Evolutionary conservation across 2,113 vertebrate genomes (phyloP), one percentile per base, ranked within the genome.

Genomic region (Periophthalmus modestus): DNA sequence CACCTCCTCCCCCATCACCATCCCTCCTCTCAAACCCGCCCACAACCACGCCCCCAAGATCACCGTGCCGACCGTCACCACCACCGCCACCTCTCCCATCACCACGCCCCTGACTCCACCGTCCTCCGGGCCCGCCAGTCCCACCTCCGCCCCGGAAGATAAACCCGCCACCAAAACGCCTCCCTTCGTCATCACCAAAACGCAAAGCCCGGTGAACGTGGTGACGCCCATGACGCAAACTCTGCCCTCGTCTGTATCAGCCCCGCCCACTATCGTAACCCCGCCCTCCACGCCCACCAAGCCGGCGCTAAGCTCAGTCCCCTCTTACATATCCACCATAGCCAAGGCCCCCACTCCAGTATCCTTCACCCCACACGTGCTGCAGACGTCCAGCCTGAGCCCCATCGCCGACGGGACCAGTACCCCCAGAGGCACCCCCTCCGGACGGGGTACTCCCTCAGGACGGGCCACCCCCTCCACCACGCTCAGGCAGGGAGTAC

Each of bases 401-500:
- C 92, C 92, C 34, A 79, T 94, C 0, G 88, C 85, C 1, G 92
- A 94, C 0, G 80, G 88, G 23, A 39, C 50, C 58, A 78, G 63
- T 5, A 84, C 89, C 0, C 74, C 93, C 0, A 87, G 91, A 75
- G 83, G 89, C 5, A 81, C 92, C 1, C 82, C 88, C 0, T 82
- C 82, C 0, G 89, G 57, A 28, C 57, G 91, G 74, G 83, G 89
- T 7, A 81, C 92, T 0, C 82, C 88, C 1, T 82, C 82, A 0
- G 89, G 88, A 9, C 84, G 69, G 4, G 6, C 66, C 9, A 84
- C 82, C 0, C 73, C 92, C 2, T 89, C 85, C 9, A 92, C 93
- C 0, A 59, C 83, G 0, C 92, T 98, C 48, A 92, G 95, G 28
- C 96, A 97, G 78, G 97, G 95, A 0, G 90, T 95, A 5, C 96